Evolutionary conservation across 1,140 invertebrate genomes (phyloP), one percentile per base, ranked within the genome.

Genomic region (Meloidogyne chitwoodi): DNA sequence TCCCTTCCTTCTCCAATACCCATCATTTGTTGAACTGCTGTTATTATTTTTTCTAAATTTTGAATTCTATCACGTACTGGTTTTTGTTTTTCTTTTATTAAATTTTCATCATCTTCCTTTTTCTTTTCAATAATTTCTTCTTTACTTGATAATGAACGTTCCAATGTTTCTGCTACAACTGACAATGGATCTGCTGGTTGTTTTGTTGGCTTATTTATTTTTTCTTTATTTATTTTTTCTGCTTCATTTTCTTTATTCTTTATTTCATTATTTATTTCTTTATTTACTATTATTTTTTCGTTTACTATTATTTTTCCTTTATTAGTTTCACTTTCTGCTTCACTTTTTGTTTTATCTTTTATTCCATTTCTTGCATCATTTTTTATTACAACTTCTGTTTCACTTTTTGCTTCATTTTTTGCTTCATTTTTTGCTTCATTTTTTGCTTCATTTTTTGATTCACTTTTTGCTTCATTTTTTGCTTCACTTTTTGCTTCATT

Each of bases 1-100:
- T 2, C 19, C 68, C n/a, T 56, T 56, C 34, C 24, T 24, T 64
- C 56, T 56, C 70, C 70, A 29, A 73, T 24, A 34, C 66, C 79
- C 56, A 80, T 70, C 79, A 80, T 80, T 19, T 67, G 71, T 62
- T 80, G 80, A 3, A 80, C 79, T 1, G 80, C 79, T 14, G 48
- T 80, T n/a, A 80, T 81, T 41, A 80, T 82, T 24, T 69, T 66
- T 48, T 80, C 79, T 22, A 80, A 62, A 26, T 80, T 48, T n/a
- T 68, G 63, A 41, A 80, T 80, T n/a, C 65, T 62, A n/a, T 73
- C 56, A 22, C 38, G 70, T 4, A 62, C 56, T n/a, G 65, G 29
- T 41, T 41, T 66, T 38, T 31, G 48, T 71, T 56, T 71, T 29
- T 48, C 69, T 62, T 29, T 27, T 4, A 68, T 48, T 16, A 27